phyloP scores from a whole-genome alignment of 2,797 vertebrate species.

The Cyprinodon diabolis region DNA sequence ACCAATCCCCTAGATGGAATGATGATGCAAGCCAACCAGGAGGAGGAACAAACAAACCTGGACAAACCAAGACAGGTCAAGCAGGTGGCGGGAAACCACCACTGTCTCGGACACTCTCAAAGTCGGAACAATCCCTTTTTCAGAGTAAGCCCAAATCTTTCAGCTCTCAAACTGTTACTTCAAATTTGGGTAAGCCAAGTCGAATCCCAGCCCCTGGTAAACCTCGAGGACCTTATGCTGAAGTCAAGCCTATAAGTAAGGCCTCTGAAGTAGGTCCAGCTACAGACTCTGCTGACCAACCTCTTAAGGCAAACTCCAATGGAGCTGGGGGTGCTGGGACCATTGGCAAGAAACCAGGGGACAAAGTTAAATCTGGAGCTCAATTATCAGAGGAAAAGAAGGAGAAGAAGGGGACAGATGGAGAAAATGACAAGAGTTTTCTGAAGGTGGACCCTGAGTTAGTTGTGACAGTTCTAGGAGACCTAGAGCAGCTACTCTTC shows the following conservation, averaged over 20 bases:
- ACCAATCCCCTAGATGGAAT: slow-evolving; percentile 89
- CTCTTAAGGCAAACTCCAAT: slow-evolving; percentile 81
- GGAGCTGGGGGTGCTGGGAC: slow-evolving; percentile 54
- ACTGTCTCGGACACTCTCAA: slow-evolving; percentile 89
- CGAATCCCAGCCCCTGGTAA: slow-evolving; percentile 83
- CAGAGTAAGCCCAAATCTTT: slow-evolving; percentile 85
- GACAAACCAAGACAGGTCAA: slow-evolving; percentile 74
- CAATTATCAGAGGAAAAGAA: slow-evolving; percentile 70
- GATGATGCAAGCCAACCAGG: slow-evolving; percentile 85
- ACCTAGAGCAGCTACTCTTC: slow-evolving; percentile 97
- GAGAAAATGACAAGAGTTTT: slow-evolving; percentile 89
- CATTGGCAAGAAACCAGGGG: slow-evolving; percentile 61
- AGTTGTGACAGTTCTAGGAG: slow-evolving; percentile 95
- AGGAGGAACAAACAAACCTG: slow-evolving; percentile 67
- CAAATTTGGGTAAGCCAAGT: slow-evolving; percentile 84
- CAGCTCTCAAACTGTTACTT: slow-evolving; percentile 74
- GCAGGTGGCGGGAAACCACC: slow-evolving; percentile 68
- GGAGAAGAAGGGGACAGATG: slow-evolving; percentile 74
- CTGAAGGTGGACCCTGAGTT: slow-evolving; percentile 97
- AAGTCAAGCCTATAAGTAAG: slow-evolving; percentile 95
- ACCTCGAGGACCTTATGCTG: slow-evolving; percentile 91
- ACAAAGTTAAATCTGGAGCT: slow-evolving; percentile 52
- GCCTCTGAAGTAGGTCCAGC: slow-evolving; percentile 76
- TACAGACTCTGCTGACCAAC: slow-evolving; percentile 48
- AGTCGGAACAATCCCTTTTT: slow-evolving; percentile 94